A percentile compares a stretch with the other conserved stretches of the same genome.
Conservation (phyloP, 2,797 vertebrate genomes). For the Chromis chromis region DNA sequence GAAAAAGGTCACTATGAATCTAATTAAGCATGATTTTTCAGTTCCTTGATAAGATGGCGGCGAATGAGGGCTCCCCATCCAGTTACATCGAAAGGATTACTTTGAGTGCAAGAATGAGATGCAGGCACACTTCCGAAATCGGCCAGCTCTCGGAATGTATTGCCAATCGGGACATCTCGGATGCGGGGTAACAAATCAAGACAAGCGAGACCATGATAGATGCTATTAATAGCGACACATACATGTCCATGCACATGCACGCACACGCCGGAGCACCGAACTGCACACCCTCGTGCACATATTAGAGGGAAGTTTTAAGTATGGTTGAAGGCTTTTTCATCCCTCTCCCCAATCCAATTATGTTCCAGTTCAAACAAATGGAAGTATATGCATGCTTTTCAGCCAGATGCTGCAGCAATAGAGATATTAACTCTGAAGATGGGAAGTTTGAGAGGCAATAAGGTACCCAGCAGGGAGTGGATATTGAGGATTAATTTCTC, state of each 20-base stretch:
- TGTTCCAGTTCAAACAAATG: slow-evolving; percentile 82
- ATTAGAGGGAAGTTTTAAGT: slow-evolving; percentile 71
- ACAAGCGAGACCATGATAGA: slow-evolving; percentile 70
- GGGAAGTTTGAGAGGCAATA: slow-evolving; percentile 84
- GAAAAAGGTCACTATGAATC: slow-evolving; percentile 83
- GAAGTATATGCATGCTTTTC: slow-evolving; percentile 79
- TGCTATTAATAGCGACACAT: slow-evolving; percentile 71
- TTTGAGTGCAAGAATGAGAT: slow-evolving; percentile 68
- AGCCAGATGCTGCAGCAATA: slow-evolving; percentile 78
- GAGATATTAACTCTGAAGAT: slow-evolving; percentile 85
- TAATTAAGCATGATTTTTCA: slow-evolving; percentile 84
- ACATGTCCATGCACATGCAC: slow-evolving; percentile 38
- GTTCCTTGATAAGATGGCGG: slow-evolving; percentile 74
- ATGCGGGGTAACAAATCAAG: slow-evolving; percentile 72
- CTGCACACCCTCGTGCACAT: slow-evolving; percentile 43
- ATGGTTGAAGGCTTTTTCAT: slow-evolving; percentile 83
- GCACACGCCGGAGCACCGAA: slow-evolving; percentile 23
- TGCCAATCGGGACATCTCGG: slow-evolving; percentile 71
- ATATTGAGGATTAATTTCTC: slow-evolving; percentile 86
- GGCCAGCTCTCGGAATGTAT: slow-evolving; percentile 60
- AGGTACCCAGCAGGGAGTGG: slow-evolving; percentile 83
- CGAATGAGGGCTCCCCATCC: slow-evolving; percentile 57
- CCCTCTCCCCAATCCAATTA: slow-evolving; percentile 84
- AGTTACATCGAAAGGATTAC: slow-evolving; percentile 66
- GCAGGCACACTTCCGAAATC: slow-evolving; percentile 65